Evolutionary conservation across 2,888 invertebrate species (phyloP), one percentile per base, ranked within the genome.

Genomic region (Heteromurus nitidus): DNA sequence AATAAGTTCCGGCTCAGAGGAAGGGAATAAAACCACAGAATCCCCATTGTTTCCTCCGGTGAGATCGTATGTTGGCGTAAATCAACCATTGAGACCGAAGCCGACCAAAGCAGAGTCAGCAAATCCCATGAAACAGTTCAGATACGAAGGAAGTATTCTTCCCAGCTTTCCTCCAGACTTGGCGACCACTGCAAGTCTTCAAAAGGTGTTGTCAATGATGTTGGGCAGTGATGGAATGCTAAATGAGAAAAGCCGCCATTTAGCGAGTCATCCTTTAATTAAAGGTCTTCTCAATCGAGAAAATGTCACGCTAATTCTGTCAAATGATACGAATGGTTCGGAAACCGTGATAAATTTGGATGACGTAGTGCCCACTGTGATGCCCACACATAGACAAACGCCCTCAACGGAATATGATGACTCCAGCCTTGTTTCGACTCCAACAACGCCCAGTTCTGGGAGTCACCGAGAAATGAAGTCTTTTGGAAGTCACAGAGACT

Each of bases 31-130:
- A 22, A 69, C 69, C 26, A 64, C 50, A 3, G 84, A 82, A 28
- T 42, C 68, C 3, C 85, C 86, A 0, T 68, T 86, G 9, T 86
- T 86, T 55, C 86, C 86, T 76, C 95, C 95, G 0, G 94, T 93
- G 0, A 93, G 94, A 88, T 95, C 95, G 0, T 95, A 95, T 89
- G 92, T 94, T 0, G 95, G 94, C 0, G 91, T 95, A 3, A 93
- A 93, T 77, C 90, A 94, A 83, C 94, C 94, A 0, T 90, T 94
- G 58, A 90, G 93, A 86, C 93, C 93, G 0, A 90, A 93, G 50
- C 93, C 93, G 0, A 36, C 44, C 36, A n/a, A 26, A 11, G 87
- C 89, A 89, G 88, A 88, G 7, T 53, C 24, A 2, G 62, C 24
- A 0, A 69, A 55, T 55, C 42, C 80, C 13, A 42, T 58, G 22